Evolutionary conservation across 2,797 vertebrate species (phyloP).

Genomic region (Karalla daura): DNA sequence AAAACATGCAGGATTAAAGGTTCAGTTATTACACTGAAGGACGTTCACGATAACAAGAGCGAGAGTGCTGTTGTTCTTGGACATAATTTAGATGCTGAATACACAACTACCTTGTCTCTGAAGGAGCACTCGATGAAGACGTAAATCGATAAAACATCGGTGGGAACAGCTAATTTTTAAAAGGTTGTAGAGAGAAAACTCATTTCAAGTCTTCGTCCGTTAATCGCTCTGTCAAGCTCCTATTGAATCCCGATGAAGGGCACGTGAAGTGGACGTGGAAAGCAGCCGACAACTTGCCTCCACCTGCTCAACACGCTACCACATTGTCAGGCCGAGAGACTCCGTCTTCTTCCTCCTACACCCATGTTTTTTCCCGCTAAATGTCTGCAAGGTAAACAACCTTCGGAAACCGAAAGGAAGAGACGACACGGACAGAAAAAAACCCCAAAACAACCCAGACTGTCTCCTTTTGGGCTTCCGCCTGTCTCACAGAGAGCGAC

Average conservation of each 20-base stretch:
- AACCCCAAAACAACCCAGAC: conserved; percentile 15
- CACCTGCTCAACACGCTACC: conserved; percentile 17
- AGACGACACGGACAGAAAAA: conserved; percentile 19
- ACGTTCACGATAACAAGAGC: conserved; percentile 10
- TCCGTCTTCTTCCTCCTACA: conserved; percentile 5
- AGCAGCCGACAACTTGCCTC: conserved; percentile 31
- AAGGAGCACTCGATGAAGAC: conserved; percentile 7
- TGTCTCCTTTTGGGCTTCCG: conserved; percentile 15
- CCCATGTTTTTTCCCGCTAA: neutral
- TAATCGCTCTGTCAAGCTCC: conserved; percentile 50
- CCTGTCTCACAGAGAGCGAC: conserved; percentile 11
- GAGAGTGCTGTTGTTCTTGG: conserved; percentile 6
- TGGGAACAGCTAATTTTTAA: conserved; percentile 49
- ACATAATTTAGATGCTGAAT: conserved; percentile 13
- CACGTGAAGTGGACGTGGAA: conserved; percentile 27
- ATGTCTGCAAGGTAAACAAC: conserved; percentile 7
- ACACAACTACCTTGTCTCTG: conserved; percentile 13
- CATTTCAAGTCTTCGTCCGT: conserved; percentile 20
- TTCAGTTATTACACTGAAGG: conserved; percentile 35
- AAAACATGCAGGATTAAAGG: conserved; percentile 30
- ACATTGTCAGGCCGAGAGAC: conserved; percentile 3
- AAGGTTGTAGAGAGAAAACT: conserved; percentile 29
- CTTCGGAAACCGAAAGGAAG: neutral
- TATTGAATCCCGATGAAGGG: conserved; percentile 35
- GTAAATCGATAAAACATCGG: conserved; percentile 29